Percentiles rank a stretch among this genome's conserved stretches.
phyloP scores from a whole-genome alignment of 2,888 invertebrate genomes.

The Pyralis farinalis region DNA sequence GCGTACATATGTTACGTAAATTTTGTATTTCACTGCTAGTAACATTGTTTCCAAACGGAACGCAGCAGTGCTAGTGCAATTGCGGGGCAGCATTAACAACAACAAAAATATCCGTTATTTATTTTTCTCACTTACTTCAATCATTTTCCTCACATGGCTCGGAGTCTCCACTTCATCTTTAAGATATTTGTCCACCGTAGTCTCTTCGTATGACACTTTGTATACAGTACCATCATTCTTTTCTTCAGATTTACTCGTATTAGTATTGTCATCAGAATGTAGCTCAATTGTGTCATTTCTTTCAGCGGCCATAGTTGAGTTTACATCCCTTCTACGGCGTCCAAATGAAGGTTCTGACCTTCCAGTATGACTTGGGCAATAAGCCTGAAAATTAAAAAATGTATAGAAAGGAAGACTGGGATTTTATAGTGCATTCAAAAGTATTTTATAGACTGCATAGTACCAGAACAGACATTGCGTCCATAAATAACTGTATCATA shows the following conservation, averaged over 20 bases:
- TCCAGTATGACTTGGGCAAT: conserved; percentile 90
- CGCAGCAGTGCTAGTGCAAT: no score
- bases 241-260: conserved; percentile 35
- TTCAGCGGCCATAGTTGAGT: conserved; percentile 48
- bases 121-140: conserved; percentile 82
- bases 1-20: no score
- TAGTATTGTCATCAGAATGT: conserved; percentile 31
- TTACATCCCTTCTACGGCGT: conserved; percentile 82
- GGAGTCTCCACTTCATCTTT: conserved; percentile 81
- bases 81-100: no score
- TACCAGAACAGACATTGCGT: conserved; percentile 1
- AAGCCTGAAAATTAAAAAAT: conserved; percentile 77
- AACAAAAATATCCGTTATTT: no score
- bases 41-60: no score
- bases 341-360: conserved; percentile 93
- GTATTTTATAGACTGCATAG: background rate
- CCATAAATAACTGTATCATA: conserved; percentile 8
- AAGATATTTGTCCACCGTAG: conserved; percentile 63
- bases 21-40: no score
- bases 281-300: conserved; percentile 53
- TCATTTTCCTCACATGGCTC: conserved; percentile 94
- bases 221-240: conserved; percentile 47
- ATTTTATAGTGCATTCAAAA: no score
- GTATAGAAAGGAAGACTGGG: no score
- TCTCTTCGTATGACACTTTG: conserved; percentile 64